Base-by-base conservation (phyloP, 37 sponge, comb jelly and placozoan species). In the Diacarnus erythraeanus region DNA sequence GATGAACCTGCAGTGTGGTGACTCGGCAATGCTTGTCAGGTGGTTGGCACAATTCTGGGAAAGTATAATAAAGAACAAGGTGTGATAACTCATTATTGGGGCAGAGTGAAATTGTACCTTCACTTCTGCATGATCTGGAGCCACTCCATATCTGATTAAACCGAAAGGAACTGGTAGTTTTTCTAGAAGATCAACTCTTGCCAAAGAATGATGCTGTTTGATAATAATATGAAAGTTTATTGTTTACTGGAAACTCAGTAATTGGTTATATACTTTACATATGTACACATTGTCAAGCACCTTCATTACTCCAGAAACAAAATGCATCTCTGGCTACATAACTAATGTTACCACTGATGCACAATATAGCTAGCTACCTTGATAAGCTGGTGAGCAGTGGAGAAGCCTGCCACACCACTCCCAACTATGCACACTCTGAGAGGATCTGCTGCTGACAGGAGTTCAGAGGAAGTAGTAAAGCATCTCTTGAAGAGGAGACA, bases 41-140 rank as follows among this genome's bases (percentile, higher is more conserved):
- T 88, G 88, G 44, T 91, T 91, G 47, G 89, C 89, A 31, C 91
- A 91, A 75, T 97, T 97, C 94, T 94, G 59, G 15, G 71, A 39
- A 1, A 26, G 40, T 23, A 74, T 6, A 75, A 41, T 4, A n/a
- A n/a, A n/a, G n/a, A n/a, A n/a, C n/a, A n/a, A n/a, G n/a, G n/a
- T n/a, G n/a, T n/a, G n/a, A n/a, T n/a, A 47, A 12, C 51, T 47
- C 51, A 47, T 47, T 15, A 47, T 47, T n/a, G n/a, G n/a, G n/a
- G n/a, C n/a, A n/a, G n/a, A 15, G 12, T 6, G n/a, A 30, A 22
- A 21, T 27, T 30, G 4, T 77, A 92, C 96, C 86, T 95, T 96
- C n/a, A 98, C 95, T 69, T 96, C 99, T 17, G 94, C 93, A 51
- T 98, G 99, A 54, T 98, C 97, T 33, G 99, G 99, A 36, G 99